A percentile compares a stretch with the other conserved stretches of the same genome.
phyloP scores from a whole-genome alignment of 1,140 invertebrate genomes.

The Drosophila pseudoananassae region DNA sequence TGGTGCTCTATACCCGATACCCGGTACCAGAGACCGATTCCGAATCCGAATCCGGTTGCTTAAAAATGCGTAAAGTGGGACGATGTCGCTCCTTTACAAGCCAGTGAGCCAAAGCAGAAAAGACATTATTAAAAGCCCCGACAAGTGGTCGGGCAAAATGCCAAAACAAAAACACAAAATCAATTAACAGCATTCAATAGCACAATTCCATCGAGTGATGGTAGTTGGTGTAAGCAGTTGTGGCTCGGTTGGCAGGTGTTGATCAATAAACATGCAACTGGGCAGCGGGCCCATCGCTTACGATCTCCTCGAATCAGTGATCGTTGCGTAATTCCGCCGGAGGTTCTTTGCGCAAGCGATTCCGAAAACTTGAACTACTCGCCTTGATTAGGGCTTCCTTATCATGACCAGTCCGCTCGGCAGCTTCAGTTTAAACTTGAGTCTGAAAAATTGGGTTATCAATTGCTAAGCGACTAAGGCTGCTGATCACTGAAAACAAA shows the following conservation, averaged over 20 bases:
- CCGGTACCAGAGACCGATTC: constrained; percentile 2
- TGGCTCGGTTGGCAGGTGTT: constrained; percentile 76
- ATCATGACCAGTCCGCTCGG: constrained; percentile 23
- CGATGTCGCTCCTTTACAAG: constrained; percentile 75
- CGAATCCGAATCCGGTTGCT: constrained; percentile 72
- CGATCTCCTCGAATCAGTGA: constrained; percentile 17
- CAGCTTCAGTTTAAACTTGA: constrained; percentile 41
- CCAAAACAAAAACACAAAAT: constrained; percentile 76
- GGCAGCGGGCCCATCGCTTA: constrained; percentile 42
- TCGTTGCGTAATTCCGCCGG: constrained; percentile 49
- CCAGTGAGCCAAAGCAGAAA: constrained; percentile 26
- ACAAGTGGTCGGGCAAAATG: constrained; percentile 75
- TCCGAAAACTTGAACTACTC: constrained; percentile 61
- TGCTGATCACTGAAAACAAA: constrained; percentile 6
- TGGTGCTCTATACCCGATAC: constrained; percentile 24
- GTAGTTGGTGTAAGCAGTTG: constrained; percentile 2
- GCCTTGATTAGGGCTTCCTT: constrained; percentile 52
- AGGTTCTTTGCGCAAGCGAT: constrained; percentile 65
- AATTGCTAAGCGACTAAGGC: constrained; percentile 1
- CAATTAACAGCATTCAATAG: constrained; percentile 67
- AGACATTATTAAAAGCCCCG: constrained; percentile 67
- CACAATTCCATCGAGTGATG: constrained; percentile 26
- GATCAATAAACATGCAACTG: constrained; percentile 76
- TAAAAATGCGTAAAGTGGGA: constrained; percentile 79
- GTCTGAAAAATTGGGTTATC: constrained; percentile 58